Evolutionary conservation across 2,113 vertebrate species (phyloP).

Genomic region (Myocastor coypus): DNA sequence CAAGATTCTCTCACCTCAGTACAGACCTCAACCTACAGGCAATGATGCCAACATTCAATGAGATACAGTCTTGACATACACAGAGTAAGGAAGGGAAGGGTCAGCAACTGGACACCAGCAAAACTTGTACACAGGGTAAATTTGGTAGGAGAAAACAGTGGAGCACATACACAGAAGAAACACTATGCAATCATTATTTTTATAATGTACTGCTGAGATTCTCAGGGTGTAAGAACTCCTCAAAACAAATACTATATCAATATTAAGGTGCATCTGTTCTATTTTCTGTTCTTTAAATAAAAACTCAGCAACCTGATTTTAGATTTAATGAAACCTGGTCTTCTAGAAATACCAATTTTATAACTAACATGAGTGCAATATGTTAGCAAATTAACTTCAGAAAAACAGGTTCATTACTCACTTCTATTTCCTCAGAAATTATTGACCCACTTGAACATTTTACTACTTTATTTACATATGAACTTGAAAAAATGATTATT

Average conservation of each 20-base stretch:
- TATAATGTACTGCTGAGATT: not conserved
- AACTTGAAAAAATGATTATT: conserved; percentile 52
- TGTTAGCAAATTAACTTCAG: conserved; percentile 57
- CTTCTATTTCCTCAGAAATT: conserved; percentile 33
- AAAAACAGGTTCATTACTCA: conserved; percentile 31
- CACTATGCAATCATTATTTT: not conserved
- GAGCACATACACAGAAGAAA: not conserved
- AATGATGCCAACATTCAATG: conserved; percentile 37
- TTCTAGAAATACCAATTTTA: conserved; percentile 53
- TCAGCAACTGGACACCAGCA: not conserved
- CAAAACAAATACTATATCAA: not conserved
- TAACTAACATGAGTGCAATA: conserved; percentile 24
- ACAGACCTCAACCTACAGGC: conserved; percentile 47
- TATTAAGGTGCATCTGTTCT: not conserved
- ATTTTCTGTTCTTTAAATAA: conserved; percentile 30
- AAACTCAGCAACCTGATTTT: not conserved
- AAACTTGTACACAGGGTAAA: not conserved
- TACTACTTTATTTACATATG: conserved; percentile 29
- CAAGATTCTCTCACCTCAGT: conserved; percentile 52
- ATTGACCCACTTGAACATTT: conserved; percentile 35
- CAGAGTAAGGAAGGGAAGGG: not conserved
- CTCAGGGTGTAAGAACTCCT: not conserved
- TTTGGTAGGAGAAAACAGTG: not conserved
- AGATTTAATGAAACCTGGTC: conserved; percentile 2
- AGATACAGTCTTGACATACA: not conserved